A percentile compares a stretch with the other conserved stretches of the same genome.
These are phyloP conservation scores for Conopomorpha cramerella DNA, from an alignment of 1,140 invertebrate genomes.

Conservation along the genomic window DNA sequence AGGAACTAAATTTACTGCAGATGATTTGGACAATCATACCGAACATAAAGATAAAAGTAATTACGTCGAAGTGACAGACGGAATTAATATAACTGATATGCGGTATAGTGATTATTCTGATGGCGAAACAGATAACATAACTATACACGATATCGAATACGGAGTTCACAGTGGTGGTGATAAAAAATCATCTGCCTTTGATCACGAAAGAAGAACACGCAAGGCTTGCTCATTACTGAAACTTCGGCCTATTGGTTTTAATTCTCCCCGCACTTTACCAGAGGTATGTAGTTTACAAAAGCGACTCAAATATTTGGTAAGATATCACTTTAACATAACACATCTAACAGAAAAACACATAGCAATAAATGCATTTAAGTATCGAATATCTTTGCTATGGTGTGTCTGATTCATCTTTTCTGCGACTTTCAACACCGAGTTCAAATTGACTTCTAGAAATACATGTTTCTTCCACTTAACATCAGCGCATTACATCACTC, in stretches of 20 bases:
- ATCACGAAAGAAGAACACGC: slow-evolving; percentile 7
- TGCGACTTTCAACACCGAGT: too few species aligned
- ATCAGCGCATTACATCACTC: neutral
- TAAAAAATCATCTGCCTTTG: slow-evolving; percentile 6
- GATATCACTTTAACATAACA: too few species aligned
- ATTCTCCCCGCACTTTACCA: slow-evolving; percentile 26
- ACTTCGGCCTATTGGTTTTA: slow-evolving; percentile 25
- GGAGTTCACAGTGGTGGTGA: slow-evolving; percentile 1
- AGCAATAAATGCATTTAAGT: too few species aligned
- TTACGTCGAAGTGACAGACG: too few species aligned
- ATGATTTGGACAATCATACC: neutral
- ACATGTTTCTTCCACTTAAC: too few species aligned
- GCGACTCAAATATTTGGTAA: neutral
- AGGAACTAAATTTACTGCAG: neutral
- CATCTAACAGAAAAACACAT: too few species aligned
- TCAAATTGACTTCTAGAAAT: neutral
- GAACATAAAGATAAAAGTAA: neutral
- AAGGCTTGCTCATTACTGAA: slow-evolving; percentile 22
- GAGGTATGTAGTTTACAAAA: slow-evolving; percentile 19
- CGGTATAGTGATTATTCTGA: too few species aligned
- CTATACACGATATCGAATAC: slow-evolving; percentile 1
- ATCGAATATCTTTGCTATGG: too few species aligned
- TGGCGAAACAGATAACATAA: neutral
- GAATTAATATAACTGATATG: too few species aligned
- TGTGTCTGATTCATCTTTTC: neutral